phyloP scores from a whole-genome alignment of 1,140 invertebrate genomes.

The Procambarus clarkii region DNA sequence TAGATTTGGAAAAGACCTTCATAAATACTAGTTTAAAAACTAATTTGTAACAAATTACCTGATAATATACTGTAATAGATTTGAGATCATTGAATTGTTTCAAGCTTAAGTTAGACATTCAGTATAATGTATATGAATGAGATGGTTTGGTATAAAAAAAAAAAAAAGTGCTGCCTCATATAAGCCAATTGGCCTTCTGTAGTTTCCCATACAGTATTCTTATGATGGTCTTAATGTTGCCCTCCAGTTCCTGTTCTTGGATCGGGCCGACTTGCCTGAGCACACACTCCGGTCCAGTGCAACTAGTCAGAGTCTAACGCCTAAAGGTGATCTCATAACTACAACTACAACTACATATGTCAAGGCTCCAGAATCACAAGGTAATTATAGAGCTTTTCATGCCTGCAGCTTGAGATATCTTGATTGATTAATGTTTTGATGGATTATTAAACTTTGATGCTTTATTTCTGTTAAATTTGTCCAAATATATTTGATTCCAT shows the following conservation, averaged over 20 bases:
- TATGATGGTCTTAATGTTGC: slow-evolving; percentile 8
- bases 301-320: slow-evolving; percentile 52
- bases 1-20: too few relatives aligned
- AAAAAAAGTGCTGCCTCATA: too few relatives aligned
- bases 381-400: background rate
- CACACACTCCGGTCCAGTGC: slow-evolving; percentile 52
- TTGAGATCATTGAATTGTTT: too few relatives aligned
- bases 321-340: slow-evolving; percentile 48
- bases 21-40: too few relatives aligned
- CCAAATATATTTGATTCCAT: too few relatives aligned
- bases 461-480: background rate
- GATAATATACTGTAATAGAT: too few relatives aligned
- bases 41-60: too few relatives aligned
- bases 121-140: too few relatives aligned
- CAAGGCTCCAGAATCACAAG: slow-evolving; percentile 51
- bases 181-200: too few relatives aligned
- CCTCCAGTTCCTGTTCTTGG: slow-evolving; percentile 92
- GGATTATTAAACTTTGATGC: background rate
- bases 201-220: background rate
- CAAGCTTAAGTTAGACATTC: too few relatives aligned
- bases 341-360: slow-evolving; percentile 60
- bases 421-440: background rate
- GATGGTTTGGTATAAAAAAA: too few relatives aligned
- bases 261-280: slow-evolving; percentile 76
- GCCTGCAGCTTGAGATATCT: background rate